A percentile compares a stretch with the other conserved stretches of the same genome.
Evolutionary conservation across 1,140 invertebrate species (phyloP).

Genomic region (Lasioglossum baleicum): DNA sequence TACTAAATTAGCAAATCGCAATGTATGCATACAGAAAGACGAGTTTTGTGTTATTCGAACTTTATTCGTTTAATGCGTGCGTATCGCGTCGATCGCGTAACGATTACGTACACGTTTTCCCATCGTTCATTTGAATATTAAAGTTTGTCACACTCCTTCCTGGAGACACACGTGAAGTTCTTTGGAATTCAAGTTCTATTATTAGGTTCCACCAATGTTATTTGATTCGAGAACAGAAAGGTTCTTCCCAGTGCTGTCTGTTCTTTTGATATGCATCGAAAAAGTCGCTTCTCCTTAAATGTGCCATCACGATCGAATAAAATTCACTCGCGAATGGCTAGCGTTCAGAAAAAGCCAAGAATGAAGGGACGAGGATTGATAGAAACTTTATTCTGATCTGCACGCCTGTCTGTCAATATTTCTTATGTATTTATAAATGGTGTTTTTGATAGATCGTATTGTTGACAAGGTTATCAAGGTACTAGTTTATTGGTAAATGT

Average conservation of each 20-base stretch:
- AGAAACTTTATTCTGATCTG: slow-evolving; percentile 20
- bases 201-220: slow-evolving; percentile 37
- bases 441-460: slow-evolving; percentile 32
- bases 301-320: slow-evolving; percentile 19
- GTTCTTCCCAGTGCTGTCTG: slow-evolving; percentile 16
- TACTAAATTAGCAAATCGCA: neutral
- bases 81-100: too few relatives aligned
- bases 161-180: slow-evolving; percentile 13
- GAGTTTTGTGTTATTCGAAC: neutral
- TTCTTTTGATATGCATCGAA: slow-evolving; percentile 44
- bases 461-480: slow-evolving; percentile 30
- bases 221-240: slow-evolving; percentile 36
- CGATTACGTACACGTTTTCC: neutral
- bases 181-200: slow-evolving; percentile 43
- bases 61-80: neutral
- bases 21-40: neutral
- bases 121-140: neutral
- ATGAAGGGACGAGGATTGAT: slow-evolving; percentile 23
- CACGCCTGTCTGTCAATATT: neutral
- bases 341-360: slow-evolving; percentile 19
- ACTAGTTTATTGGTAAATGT: slow-evolving; percentile 1
- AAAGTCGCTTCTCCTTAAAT: slow-evolving; percentile 37
- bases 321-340: slow-evolving; percentile 9
- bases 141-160: slow-evolving; percentile 1
- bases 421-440: slow-evolving; percentile 18